Evolutionary conservation across 2,113 vertebrate genomes (phyloP), one percentile per base, ranked within the genome.

Genomic region (Beaufortia kweichowensis): DNA sequence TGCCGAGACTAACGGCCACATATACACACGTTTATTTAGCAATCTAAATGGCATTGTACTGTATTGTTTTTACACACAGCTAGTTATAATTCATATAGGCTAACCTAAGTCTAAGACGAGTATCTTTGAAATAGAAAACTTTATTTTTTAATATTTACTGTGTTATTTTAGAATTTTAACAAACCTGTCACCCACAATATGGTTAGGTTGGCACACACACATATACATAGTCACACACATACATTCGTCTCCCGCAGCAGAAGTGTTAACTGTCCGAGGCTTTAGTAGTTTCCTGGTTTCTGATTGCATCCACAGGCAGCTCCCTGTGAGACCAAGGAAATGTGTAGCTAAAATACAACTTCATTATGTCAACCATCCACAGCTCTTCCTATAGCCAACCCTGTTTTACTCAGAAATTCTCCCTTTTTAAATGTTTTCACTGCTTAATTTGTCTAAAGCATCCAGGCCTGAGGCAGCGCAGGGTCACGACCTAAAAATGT

Each of bases 1-100:
- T 79, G 70, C 35, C 19, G 59, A 70, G 59, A 63, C 77, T 79
- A 85, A 88, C 84, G 39, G 82, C 75, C 72, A 61, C 33, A 48
- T 15, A 41, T 6, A 39, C 19, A 23, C 75, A 50, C 62, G 57
- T 39, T 68, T 62, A 77, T 2, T 59, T 21, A 5, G 9, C 9
- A 35, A 2, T 35, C 33, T 35, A 1, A 9, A 2, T 7, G 33
- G 9, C 5, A 35, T 7, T 9, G 9, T 9, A 7, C 33, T 4
- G 33, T 1, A 35, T 35, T 35, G 5, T 35, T n/a, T n/a, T n/a
- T n/a, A n/a, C n/a, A n/a, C n/a, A n/a, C n/a, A n/a, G n/a, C n/a
- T n/a, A n/a, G n/a, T n/a, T n/a, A n/a, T n/a, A n/a, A n/a, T n/a
- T n/a, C n/a, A n/a, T n/a, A n/a, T n/a, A n/a, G n/a, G n/a, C n/a